phyloP scores from a whole-genome alignment of 2,888 invertebrate species.

The Oasisia sp. region DNA sequence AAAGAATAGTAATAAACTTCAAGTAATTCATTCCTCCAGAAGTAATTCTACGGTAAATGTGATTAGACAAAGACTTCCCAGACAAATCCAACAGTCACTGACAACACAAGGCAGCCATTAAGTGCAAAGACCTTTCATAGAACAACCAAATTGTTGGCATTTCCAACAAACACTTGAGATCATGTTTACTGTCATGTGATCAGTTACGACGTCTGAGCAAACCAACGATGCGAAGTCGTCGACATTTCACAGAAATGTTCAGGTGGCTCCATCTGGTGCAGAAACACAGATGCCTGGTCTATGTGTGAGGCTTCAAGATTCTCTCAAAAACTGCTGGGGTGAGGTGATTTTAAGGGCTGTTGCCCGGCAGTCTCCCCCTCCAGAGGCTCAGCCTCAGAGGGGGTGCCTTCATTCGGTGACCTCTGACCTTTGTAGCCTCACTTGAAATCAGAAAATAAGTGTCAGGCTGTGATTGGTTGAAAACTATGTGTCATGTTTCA shows the following conservation, averaged over 20 bases:
- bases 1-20: no score
- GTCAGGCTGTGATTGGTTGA: background rate
- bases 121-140: background rate
- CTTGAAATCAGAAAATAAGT: background rate
- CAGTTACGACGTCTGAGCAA: slow-evolving; percentile 33
- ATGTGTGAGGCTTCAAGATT: background rate
- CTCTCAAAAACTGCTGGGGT: background rate
- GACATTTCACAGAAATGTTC: background rate
- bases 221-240: slow-evolving; percentile 40
- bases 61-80: background rate
- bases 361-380: background rate
- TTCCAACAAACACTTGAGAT: background rate
- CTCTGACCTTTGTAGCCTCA: background rate
- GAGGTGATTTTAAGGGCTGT: background rate
- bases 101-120: no score
- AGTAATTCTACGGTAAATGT: no score
- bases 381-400: background rate
- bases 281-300: background rate
- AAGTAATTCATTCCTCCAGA: no score
- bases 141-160: background rate
- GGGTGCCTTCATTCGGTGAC: background rate
- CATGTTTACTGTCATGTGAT: background rate
- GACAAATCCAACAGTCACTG: background rate
- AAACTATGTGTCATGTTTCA: background rate
- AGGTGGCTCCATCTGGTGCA: slow-evolving; percentile 14